Evolutionary conservation across 2,888 invertebrate species (phyloP), one percentile per base, ranked within the genome.

Genomic region (Xanthorhoe designata): DNA sequence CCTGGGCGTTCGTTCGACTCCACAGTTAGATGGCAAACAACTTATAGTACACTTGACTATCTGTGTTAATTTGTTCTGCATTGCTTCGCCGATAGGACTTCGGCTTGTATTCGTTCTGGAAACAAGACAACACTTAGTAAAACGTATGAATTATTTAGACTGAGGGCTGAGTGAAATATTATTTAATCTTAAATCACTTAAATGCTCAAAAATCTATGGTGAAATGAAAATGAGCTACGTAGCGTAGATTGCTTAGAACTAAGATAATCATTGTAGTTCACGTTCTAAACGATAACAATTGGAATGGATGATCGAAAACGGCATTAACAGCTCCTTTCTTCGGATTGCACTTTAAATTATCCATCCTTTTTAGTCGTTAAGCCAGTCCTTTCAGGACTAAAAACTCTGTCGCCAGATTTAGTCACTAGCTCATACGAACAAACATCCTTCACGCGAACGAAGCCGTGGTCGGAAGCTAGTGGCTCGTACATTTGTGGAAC

Each of bases 11-110:
- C 89, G 87, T 90, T 91, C 86, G 88, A 87, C 87, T 86, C 76
- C 79, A 90, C 91, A 90, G 90, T 90, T 91, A 90, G 60, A 68
- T 80, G 82, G 88, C 88, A 91, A 91, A 91, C 86, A 91, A 52
- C 70, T 78, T 74, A 63, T 64, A 56, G 66, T 68, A 74, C 82
- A 78, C 83, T 84, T 79, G 78, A 82, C 84, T 85, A 90, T 88
- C 86, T 87, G 85, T 91, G 91, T 90, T 90, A 88, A 89, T 90
- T 90, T 89, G 89, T 88, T 88, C 87, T 84, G 86, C 86, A 87
- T 85, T 85, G 85, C 83, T 54, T 62, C 54, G 67, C 60, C 18
- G 55, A 45, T 62, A 60, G 55, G 63, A 67, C 54, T 63, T 29
- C 15, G 61, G 78, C 82, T 85, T 85, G 84, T 83, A 85, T 85